Conservation (phyloP, 2,797 vertebrate genomes). For the Leptodactylus fallax region DNA sequence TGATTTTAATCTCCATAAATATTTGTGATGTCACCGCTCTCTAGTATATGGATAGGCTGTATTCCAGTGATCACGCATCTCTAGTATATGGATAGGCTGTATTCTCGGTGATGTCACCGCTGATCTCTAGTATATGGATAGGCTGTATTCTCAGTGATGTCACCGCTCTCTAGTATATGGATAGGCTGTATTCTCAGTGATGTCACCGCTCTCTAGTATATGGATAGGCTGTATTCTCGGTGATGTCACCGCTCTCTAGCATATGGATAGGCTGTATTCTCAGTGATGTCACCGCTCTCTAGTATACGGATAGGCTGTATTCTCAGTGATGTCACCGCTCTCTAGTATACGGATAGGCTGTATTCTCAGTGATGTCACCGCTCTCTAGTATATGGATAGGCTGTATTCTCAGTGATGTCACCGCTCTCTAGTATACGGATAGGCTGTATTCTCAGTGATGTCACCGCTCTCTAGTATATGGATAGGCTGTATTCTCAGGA, state of each 20-base stretch:
- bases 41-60: not conserved
- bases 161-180: too few species aligned
- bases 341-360: slow-evolving; percentile 1
- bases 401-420: slow-evolving; percentile 9
- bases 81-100: not conserved
- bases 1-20: not conserved
- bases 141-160: too few species aligned
- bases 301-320: not conserved
- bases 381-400: slow-evolving; percentile 9
- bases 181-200: not conserved
- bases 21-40: not conserved
- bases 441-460: slow-evolving; percentile 17
- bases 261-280: not conserved
- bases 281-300: not conserved
- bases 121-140: too few species aligned
- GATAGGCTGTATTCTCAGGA: slow-evolving; percentile 13
- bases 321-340: slow-evolving; percentile 11
- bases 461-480: not conserved
- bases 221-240: not conserved
- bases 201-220: not conserved
- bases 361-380: not conserved
- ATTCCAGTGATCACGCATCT: slow-evolving; percentile 1
- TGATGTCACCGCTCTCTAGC: not conserved
- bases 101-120: too few species aligned
- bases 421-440: not conserved